A percentile compares a stretch with the other conserved stretches of the same genome.
phyloP scores from a whole-genome alignment of 2,888 invertebrate genomes.

The Steinernema hermaphroditum region DNA sequence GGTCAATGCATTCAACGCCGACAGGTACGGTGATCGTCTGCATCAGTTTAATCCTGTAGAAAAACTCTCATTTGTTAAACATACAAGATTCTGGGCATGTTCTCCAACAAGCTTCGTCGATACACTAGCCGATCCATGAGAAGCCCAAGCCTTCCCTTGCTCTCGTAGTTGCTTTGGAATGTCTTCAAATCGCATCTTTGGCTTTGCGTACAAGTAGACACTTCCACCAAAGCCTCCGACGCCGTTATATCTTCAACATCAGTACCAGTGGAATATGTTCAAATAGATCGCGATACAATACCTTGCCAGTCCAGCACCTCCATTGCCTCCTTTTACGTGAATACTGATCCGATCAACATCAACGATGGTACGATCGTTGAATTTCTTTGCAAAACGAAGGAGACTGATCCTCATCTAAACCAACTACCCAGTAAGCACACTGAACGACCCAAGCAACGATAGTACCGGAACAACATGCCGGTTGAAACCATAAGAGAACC shows the following conservation, averaged over 20 bases:
- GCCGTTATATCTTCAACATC: conserved; percentile 56
- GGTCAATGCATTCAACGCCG: conserved; percentile 59
- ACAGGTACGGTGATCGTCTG: conserved; percentile 57
- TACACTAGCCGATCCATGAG: conserved; percentile 33
- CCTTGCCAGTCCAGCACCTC: conserved; percentile 53
- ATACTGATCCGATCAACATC: conserved; percentile 10
- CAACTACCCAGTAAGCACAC: not conserved
- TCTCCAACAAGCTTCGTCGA: conserved; percentile 42
- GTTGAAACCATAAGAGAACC: no score
- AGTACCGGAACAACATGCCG: no score
- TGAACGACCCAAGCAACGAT: not conserved
- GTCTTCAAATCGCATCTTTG: conserved; percentile 48
- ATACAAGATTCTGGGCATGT: conserved; percentile 37
- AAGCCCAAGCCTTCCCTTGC: conserved; percentile 36
- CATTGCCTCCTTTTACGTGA: conserved; percentile 44
- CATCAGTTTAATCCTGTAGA: conserved; percentile 31
- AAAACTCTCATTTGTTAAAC: not conserved
- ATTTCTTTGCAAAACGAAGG: not conserved
- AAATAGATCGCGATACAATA: no score
- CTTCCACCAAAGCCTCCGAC: conserved; percentile 60
- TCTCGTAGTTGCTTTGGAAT: conserved; percentile 44
- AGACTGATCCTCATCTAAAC: conserved; percentile 6
- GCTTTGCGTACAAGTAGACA: conserved; percentile 50
- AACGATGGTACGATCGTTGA: not conserved
- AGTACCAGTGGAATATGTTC: no score